These are phyloP conservation scores for Thalassoma bifasciatum DNA, from an alignment of 2,113 vertebrate genomes.

Conservation along the genomic window DNA sequence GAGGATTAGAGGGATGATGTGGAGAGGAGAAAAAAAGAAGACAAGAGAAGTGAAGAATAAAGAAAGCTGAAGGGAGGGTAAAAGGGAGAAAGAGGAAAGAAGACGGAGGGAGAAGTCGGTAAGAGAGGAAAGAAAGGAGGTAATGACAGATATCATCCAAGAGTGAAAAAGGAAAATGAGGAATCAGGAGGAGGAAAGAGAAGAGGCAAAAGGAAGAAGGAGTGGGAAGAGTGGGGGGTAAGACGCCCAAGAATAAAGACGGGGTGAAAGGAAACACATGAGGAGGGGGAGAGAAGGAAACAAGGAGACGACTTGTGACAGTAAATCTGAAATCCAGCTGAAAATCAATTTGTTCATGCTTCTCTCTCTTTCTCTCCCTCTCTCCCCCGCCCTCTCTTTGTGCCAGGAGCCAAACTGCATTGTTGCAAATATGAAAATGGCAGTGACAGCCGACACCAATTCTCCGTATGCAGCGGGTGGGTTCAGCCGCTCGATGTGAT, in stretches of 20 bases:
- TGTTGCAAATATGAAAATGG: slow-evolving; percentile 46
- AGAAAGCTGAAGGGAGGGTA: too few species aligned
- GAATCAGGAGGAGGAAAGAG: not conserved
- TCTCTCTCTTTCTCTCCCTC: slow-evolving; percentile 2
- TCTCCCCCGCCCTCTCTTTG: slow-evolving; percentile 12
- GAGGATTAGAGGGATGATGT: too few species aligned
- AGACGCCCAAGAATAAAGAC: not conserved
- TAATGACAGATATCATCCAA: not conserved
- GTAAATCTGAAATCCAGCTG: slow-evolving; percentile 59
- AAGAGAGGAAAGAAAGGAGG: too few species aligned
- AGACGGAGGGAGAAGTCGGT: not conserved
- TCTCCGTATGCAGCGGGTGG: not conserved
- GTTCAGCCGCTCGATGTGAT: not conserved
- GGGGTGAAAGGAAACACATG: not conserved
- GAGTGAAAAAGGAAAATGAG: not conserved
- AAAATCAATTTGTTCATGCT: slow-evolving; percentile 63
- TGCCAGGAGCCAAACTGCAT: slow-evolving; percentile 46
- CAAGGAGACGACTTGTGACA: slow-evolving; percentile 25
- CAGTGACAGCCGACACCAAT: slow-evolving; percentile 39
- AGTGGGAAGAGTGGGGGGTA: too few species aligned
- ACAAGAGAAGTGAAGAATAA: not conserved
- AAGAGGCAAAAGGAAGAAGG: not conserved
- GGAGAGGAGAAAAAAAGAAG: too few species aligned
- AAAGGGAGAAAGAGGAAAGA: not conserved
- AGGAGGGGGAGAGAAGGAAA: slow-evolving; percentile 19